Evolutionary conservation across 2,797 vertebrate species (phyloP).

Genomic region (Melopsittacus undulatus): DNA sequence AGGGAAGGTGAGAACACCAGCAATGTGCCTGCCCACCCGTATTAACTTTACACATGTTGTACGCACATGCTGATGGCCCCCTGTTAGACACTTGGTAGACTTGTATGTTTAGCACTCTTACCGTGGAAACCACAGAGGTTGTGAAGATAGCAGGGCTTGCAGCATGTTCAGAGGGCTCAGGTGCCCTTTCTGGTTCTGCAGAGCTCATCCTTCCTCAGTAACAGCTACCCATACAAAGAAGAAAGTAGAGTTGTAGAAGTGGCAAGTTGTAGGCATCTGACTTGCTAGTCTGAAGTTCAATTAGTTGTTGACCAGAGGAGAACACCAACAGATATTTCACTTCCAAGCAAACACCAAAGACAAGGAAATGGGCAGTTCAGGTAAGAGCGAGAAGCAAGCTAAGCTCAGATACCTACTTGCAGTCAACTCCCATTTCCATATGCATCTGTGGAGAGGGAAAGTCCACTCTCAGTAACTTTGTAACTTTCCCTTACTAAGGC

Average conservation of each 20-base stretch:
- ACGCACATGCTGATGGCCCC: rapidly evolving
- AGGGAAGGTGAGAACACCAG: not conserved
- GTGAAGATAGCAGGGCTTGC: not conserved
- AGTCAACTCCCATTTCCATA: not conserved
- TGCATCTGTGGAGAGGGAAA: not conserved
- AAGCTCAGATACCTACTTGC: not conserved
- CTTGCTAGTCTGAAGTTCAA: not conserved
- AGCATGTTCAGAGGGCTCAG: not conserved
- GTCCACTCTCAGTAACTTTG: rapidly evolving
- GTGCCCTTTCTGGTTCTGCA: not conserved
- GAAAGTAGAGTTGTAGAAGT: not conserved
- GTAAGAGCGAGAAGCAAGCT: not conserved
- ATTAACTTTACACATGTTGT: not conserved
- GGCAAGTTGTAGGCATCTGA: not conserved
- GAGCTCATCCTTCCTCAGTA: not conserved
- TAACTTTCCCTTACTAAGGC: rapidly evolving
- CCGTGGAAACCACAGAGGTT: not conserved
- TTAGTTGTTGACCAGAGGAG: not conserved
- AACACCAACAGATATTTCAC: not conserved
- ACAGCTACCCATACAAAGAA: not conserved
- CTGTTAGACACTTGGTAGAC: rapidly evolving
- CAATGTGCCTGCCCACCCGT: rapidly evolving
- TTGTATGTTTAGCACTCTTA: not conserved
- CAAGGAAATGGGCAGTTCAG: not conserved
- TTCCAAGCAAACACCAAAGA: not conserved